phyloP scores from a whole-genome alignment of 2,888 invertebrate species.

The Sinotaia quadrata region DNA sequence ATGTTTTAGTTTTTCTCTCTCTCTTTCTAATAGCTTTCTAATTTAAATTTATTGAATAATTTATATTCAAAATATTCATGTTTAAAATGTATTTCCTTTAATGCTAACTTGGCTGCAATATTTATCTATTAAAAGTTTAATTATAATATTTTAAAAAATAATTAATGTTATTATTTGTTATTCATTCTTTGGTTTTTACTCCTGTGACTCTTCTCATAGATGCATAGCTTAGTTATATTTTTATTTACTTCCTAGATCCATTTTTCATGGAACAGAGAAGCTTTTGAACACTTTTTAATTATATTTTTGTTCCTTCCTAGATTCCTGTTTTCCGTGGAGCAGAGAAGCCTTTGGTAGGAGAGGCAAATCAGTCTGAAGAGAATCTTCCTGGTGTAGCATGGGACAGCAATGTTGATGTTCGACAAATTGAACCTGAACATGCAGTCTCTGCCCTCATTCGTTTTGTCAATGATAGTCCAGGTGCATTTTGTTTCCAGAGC shows the following conservation, averaged over 20 bases:
- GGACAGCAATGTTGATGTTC: conserved; percentile 44
- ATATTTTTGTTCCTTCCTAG: conserved; percentile 6
- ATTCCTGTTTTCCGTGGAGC: conserved; percentile 39
- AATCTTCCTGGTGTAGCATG: conserved; percentile 50
- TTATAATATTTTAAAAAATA: no score
- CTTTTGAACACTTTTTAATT: no score
- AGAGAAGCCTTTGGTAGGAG: conserved; percentile 35
- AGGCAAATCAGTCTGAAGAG: conserved; percentile 23
- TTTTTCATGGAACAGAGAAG: no score
- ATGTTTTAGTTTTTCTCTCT: neutral
- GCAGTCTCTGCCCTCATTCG: conserved; percentile 53
- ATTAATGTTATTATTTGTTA: no score
- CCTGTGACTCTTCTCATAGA: neutral
- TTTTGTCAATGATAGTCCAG: conserved; percentile 55
- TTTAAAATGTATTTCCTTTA: no score
- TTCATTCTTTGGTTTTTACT: no score
- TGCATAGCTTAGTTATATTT: neutral
- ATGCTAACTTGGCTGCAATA: no score
- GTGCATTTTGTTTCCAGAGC: no score
- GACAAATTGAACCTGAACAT: conserved; percentile 50
- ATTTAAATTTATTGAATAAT: no score
- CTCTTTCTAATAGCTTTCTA: neutral
- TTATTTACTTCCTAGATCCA: neutral
- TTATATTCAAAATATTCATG: no score
- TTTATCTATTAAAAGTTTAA: no score